Percentiles rank a stretch among this genome's conserved stretches.
Evolutionary conservation across 1,140 invertebrate genomes (phyloP).

Genomic region (Luehdorfia chinensis): DNA sequence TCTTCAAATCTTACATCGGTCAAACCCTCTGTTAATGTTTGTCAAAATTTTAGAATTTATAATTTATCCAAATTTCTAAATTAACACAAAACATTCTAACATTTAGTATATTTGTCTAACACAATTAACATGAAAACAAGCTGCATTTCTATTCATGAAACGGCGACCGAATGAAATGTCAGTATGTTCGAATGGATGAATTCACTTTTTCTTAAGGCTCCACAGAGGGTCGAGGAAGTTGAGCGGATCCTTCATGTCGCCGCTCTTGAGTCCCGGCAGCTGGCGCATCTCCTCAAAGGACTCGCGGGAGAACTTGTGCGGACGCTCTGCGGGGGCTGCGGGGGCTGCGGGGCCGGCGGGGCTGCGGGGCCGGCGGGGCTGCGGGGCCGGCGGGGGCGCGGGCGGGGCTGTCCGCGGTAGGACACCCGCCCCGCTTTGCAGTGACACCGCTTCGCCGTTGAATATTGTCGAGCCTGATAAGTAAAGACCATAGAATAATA

Average conservation of each 20-base stretch:
- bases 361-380: slow-evolving; percentile 13
- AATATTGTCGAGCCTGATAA: slow-evolving; percentile 60
- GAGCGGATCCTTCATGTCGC: slow-evolving; percentile 77
- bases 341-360: slow-evolving; percentile 43
- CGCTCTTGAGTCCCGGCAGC: slow-evolving; percentile 65
- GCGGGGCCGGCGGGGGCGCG: slow-evolving; percentile 21
- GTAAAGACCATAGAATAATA: background rate
- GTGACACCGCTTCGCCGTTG: slow-evolving; percentile 65
- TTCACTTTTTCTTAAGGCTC: slow-evolving; percentile 77
- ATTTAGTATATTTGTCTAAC: too few relatives aligned
- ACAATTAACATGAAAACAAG: too few relatives aligned
- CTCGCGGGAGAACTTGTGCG: slow-evolving; percentile 63
- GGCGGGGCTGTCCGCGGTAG: slow-evolving; percentile 45
- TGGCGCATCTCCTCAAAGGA: slow-evolving; percentile 75
- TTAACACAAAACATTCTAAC: too few relatives aligned
- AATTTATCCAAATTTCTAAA: too few relatives aligned
- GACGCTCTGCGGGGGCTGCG: slow-evolving; percentile 22
- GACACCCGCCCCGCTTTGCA: slow-evolving; percentile 51
- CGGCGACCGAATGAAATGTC: too few relatives aligned
- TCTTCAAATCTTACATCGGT: too few relatives aligned
- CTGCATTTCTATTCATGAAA: too few relatives aligned
- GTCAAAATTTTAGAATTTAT: too few relatives aligned
- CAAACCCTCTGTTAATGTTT: too few relatives aligned
- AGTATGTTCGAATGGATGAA: too few relatives aligned
- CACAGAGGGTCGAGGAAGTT: slow-evolving; percentile 79